phyloP scores from a whole-genome alignment of 2,888 invertebrate species.

The Spisula subtruncata region DNA sequence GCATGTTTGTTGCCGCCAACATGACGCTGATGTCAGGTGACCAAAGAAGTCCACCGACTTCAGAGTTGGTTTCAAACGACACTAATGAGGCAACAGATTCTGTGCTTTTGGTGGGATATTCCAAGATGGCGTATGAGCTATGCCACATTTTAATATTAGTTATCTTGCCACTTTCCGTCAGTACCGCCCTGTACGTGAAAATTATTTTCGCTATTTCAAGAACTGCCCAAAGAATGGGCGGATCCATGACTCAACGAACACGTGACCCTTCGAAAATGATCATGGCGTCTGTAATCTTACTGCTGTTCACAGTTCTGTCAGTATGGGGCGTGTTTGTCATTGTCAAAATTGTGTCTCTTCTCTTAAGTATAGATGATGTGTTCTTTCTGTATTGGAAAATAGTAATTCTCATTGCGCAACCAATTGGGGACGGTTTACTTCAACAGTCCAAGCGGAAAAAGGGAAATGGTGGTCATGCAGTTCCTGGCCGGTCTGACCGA shows the following conservation, averaged over 20 bases:
- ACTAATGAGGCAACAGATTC: background rate
- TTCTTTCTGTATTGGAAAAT: constrained; percentile 57
- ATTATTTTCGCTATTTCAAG: constrained; percentile 51
- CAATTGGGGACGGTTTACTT: constrained; percentile 63
- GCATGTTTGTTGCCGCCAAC: constrained; percentile 40
- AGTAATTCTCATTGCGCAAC: constrained; percentile 49
- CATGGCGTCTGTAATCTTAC: constrained; percentile 45
- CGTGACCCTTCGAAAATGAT: constrained; percentile 59
- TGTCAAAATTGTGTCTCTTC: constrained; percentile 24
- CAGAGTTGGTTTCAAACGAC: background rate
- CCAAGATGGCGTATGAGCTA: constrained; percentile 35
- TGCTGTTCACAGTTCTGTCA: constrained; percentile 27
- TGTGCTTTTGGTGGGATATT: background rate
- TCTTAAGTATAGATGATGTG: constrained; percentile 8
- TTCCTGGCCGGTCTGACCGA: constrained; percentile 23
- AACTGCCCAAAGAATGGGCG: constrained; percentile 42
- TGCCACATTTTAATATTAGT: constrained; percentile 46
- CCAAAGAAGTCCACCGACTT: background rate
- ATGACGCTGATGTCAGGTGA: constrained; percentile 2
- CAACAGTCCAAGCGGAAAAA: constrained; percentile 33
- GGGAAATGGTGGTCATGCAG: background rate
- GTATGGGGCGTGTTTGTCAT: constrained; percentile 53
- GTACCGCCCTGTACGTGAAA: constrained; percentile 45
- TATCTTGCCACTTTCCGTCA: constrained; percentile 44
- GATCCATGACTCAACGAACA: constrained; percentile 41